These are phyloP conservation scores for Anguilla rostrata DNA, from an alignment of 2,113 vertebrate genomes.

Conservation along the genomic window DNA sequence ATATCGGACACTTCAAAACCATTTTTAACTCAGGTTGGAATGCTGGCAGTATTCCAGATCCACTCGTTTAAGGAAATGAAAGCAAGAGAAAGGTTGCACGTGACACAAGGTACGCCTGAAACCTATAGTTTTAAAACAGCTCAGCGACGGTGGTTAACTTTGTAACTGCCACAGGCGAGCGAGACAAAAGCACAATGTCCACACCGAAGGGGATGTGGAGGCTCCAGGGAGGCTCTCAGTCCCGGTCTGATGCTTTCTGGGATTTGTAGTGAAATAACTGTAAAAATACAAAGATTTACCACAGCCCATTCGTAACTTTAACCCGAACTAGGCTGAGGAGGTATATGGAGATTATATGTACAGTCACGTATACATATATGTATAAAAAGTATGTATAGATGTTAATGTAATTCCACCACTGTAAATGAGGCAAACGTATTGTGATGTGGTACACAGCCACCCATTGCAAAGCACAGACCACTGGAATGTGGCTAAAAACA, in stretches of 20 bases:
- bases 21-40: constrained; percentile 2
- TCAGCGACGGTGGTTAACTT: not conserved
- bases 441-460: not conserved
- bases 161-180: not conserved
- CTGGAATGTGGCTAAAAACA: not conserved
- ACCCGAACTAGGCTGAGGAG: not conserved
- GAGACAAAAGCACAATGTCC: constrained; percentile 3
- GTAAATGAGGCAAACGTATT: not conserved
- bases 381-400: constrained; percentile 18
- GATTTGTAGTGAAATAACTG: not conserved
- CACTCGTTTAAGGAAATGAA: not conserved
- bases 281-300: not conserved
- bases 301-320: not conserved
- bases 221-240: not conserved
- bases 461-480: not conserved
- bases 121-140: not conserved
- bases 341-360: constrained; percentile 22
- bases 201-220: not conserved
- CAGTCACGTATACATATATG: constrained; percentile 26
- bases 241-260: too few relatives aligned
- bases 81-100: not conserved
- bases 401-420: not conserved
- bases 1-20: not conserved
- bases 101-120: not conserved
- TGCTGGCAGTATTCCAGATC: not conserved